A percentile compares a stretch with the other conserved stretches of the same genome.
Evolutionary conservation across 2,888 invertebrate genomes (phyloP).

Genomic region (Epinotia brunnichana): DNA sequence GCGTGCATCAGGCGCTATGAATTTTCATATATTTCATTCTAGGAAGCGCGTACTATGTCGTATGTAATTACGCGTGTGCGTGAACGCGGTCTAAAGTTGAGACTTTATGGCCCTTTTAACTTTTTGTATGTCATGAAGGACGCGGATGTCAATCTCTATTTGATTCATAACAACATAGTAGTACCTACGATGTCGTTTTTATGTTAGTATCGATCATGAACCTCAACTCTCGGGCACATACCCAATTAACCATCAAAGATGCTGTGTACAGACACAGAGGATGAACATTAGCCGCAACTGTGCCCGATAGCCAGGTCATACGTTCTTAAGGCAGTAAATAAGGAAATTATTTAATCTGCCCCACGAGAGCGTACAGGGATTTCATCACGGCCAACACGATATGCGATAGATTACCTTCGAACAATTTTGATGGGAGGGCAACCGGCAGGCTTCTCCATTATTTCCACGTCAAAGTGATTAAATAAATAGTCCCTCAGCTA

Average conservation of each 20-base stretch:
- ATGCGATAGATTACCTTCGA: slow-evolving; percentile 61
- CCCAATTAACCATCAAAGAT: too few relatives aligned
- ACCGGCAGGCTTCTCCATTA: slow-evolving; percentile 68
- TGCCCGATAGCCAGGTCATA: slow-evolving; percentile 43
- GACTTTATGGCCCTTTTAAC: neutral
- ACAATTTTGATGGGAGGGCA: slow-evolving; percentile 69
- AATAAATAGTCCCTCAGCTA: slow-evolving; percentile 76
- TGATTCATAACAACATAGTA: too few relatives aligned
- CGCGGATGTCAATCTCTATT: neutral
- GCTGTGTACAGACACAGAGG: neutral
- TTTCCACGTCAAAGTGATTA: slow-evolving; percentile 83
- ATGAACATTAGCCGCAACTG: slow-evolving; percentile 16
- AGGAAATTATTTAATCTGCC: slow-evolving; percentile 68
- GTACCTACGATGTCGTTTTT: too few relatives aligned
- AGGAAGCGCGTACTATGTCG: too few relatives aligned
- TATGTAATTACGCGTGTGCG: too few relatives aligned
- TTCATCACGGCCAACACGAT: slow-evolving; percentile 63
- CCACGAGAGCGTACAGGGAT: slow-evolving; percentile 53
- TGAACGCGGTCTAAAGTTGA: too few relatives aligned
- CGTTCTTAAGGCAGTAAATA: slow-evolving; percentile 48
- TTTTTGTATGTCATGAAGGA: neutral
- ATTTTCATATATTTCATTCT: too few relatives aligned
- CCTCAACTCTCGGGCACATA: too few relatives aligned
- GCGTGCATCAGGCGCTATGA: too few relatives aligned
- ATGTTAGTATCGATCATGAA: too few relatives aligned